These are phyloP conservation scores for Lepidocolaptes lacrymiger DNA, from an alignment of 2,797 vertebrate genomes.

Conservation along the genomic window DNA sequence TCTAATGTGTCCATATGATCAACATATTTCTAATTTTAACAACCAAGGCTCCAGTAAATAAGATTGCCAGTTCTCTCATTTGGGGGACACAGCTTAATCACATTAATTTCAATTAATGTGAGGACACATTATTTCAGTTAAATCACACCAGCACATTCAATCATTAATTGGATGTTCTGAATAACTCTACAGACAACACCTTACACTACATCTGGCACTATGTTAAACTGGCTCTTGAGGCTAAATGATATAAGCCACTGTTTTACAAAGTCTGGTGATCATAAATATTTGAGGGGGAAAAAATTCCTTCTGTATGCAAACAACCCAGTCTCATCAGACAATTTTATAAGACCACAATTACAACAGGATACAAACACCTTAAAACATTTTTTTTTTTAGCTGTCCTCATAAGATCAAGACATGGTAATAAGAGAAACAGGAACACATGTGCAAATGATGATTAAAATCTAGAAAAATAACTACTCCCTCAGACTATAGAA, in stretches of 20 bases:
- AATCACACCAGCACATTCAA: not conserved
- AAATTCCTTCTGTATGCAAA: not conserved
- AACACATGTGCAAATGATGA: not conserved
- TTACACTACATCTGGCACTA: not conserved
- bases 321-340: too few relatives aligned
- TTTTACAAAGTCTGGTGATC: not conserved
- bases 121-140: not conserved
- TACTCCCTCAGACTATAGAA: rapidly evolving
- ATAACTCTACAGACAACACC: not conserved
- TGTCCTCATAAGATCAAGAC: not conserved
- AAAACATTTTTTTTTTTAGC: not conserved
- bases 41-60: not conserved
- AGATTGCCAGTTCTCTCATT: not conserved
- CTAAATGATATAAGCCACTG: not conserved
- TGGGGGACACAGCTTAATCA: rapidly evolving
- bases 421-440: not conserved
- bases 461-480: not conserved
- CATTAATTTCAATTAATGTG: not conserved
- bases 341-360: not conserved
- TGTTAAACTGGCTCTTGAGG: not conserved
- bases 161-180: not conserved
- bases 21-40: not conserved
- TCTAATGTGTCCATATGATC: not conserved
- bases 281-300: not conserved
- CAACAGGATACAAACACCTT: not conserved